Evolutionary conservation across 1,140 invertebrate species (phyloP).

Genomic region (Stegodyphus mimosarum): DNA sequence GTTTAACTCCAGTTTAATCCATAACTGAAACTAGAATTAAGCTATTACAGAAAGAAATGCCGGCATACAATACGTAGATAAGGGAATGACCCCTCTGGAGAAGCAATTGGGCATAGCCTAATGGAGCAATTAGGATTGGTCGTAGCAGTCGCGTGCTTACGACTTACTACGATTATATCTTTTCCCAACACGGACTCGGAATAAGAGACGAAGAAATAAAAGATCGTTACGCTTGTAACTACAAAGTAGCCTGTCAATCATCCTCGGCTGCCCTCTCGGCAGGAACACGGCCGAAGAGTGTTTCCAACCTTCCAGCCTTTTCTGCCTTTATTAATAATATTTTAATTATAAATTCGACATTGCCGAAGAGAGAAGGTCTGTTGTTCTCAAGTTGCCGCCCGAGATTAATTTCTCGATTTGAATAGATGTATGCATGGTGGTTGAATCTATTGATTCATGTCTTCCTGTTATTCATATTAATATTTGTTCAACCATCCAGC

Average conservation of each 20-base stretch:
- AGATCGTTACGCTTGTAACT: slow-evolving; percentile 49
- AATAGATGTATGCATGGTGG: too few species aligned
- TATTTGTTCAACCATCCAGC: too few species aligned
- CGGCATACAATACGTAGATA: background rate
- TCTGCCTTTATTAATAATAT: background rate
- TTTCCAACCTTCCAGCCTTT: background rate
- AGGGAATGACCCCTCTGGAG: slow-evolving; percentile 10
- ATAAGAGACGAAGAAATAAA: slow-evolving; percentile 38
- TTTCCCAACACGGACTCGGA: slow-evolving; percentile 31
- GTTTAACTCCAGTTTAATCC: too few species aligned
- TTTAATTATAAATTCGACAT: too few species aligned
- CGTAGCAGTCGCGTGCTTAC: slow-evolving; percentile 43
- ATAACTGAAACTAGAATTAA: too few species aligned
- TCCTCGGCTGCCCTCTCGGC: background rate
- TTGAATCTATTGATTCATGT: too few species aligned
- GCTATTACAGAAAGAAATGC: too few species aligned
- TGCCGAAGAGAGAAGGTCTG: too few species aligned
- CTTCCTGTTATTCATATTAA: too few species aligned
- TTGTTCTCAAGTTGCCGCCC: too few species aligned
- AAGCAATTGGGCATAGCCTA: slow-evolving; percentile 48
- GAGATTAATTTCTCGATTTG: too few species aligned
- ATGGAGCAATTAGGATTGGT: slow-evolving; percentile 37
- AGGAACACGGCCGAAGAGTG: background rate
- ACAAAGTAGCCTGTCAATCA: slow-evolving; percentile 6
- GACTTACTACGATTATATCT: slow-evolving; percentile 26